These are phyloP conservation scores for Sinocyclocheilus rhinocerous DNA, from an alignment of 2,113 vertebrate genomes.

Conservation along the genomic window DNA sequence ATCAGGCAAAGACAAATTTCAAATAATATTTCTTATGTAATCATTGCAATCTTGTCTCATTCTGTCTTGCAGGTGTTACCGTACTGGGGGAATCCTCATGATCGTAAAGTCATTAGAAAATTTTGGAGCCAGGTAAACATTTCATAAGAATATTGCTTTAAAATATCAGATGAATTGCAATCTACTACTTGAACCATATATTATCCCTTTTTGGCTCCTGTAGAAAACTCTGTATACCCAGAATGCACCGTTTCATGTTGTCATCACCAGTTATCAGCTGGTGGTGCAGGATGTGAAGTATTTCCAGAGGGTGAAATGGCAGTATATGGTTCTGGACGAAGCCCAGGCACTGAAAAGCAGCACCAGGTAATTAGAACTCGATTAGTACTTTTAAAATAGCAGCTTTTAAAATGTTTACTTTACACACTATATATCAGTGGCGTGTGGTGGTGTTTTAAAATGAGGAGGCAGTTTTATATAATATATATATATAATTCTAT, in stretches of 20 bases:
- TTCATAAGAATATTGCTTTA: no score
- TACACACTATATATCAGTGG: no score
- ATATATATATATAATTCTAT: no score
- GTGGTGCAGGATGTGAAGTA: conserved; percentile 99
- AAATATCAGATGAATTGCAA: neutral
- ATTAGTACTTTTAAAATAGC: neutral
- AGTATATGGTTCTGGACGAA: conserved; percentile 99
- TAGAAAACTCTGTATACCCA: conserved; percentile 97
- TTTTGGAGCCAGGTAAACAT: conserved; percentile 96
- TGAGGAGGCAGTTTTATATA: no score
- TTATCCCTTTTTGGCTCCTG: conserved; percentile 34
- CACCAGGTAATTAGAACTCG: conserved; percentile 83
- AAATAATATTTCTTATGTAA: no score
- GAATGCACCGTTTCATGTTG: conserved; percentile 94
- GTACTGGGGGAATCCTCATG: conserved; percentile 99
- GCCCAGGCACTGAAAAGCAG: conserved; percentile 98
- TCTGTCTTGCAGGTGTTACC: conserved; percentile 88
- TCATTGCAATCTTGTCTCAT: neutral
- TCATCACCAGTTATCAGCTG: conserved; percentile 97
- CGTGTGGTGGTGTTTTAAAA: no score
- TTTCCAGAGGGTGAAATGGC: conserved; percentile 98
- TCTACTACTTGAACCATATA: neutral
- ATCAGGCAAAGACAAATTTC: no score
- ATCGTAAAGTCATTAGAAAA: conserved; percentile 96
- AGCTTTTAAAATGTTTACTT: neutral